Evolutionary conservation across 2,113 vertebrate species (phyloP).

Genomic region (Sebastes schlegelii): DNA sequence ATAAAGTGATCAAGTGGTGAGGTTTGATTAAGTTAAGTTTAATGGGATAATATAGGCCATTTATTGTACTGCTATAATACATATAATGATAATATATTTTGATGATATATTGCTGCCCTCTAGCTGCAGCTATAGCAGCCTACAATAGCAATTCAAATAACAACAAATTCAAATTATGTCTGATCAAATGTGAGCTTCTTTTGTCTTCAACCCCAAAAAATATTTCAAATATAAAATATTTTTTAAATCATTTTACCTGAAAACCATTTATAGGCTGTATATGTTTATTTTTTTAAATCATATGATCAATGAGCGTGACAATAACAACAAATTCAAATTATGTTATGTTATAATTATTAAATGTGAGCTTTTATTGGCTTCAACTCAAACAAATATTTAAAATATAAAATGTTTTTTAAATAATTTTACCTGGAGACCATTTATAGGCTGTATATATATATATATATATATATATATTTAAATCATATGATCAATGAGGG

Average conservation of each 20-base stretch:
- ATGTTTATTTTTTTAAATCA: neutral
- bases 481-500: neutral
- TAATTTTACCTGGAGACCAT: neutral
- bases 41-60: neutral
- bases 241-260: neutral
- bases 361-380: neutral
- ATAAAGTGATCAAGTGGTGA: no score
- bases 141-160: neutral
- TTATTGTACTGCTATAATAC: neutral
- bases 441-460: neutral
- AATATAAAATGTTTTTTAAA: neutral
- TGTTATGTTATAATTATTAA: neutral
- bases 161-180: neutral
- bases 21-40: neutral
- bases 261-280: neutral
- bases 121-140: neutral
- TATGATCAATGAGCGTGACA: neutral
- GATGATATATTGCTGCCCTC: neutral
- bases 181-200: neutral
- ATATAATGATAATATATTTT: neutral
- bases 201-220: neutral
- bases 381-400: neutral
- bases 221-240: neutral
- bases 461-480: neutral
- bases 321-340: no score